Evolutionary conservation across 2,888 invertebrate genomes (phyloP), one percentile per base, ranked within the genome.

Genomic region (Rotaria socialis): DNA sequence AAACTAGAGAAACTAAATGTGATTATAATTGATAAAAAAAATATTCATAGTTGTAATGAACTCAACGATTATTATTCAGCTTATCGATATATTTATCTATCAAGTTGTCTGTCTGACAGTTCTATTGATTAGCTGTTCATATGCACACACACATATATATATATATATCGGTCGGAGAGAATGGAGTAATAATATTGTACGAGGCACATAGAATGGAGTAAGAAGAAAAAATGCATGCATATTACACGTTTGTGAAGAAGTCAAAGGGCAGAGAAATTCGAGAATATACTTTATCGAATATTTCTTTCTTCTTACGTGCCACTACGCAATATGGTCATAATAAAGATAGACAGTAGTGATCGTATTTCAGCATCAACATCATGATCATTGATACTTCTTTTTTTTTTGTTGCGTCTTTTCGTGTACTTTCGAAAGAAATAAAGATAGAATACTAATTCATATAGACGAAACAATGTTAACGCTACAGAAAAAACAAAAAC

Each of bases 321-420:
- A 19, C 11, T 41, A 6, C 35, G 35, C 35, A 67, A 67, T 6
- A 67, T 67, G 67, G n/a, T 19, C 35, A 16, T 67, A 67, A 67
- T 56, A 56, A 24, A 24, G 56, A 56, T 56, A 56, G 56, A 56
- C 67, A 67, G 35, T 35, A 19, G 35, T 2, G 67, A 67, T 67
- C 35, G 35, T 19, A 67, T 67, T 67, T 67, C 67, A 41, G 14
- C 35, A n/a, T 27, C 8, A 60, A 27, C 16, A 67, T 19, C 14
- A 14, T 67, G 67, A 67, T 67, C 67, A 67, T 67, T 67, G 67
- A 67, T 67, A 35, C 14, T 67, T 60, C 60, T 14, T 60, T 58
- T n/a, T 58, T 67, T 35, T 67, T n/a, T n/a, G n/a, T n/a, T n/a
- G n/a, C n/a, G n/a, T n/a, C 35, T 41, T 8, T 67, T 67, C 35